Evolutionary conservation across 2,888 invertebrate genomes (phyloP), one percentile per base, ranked within the genome.

Genomic region (Meteorus cinctellus): DNA sequence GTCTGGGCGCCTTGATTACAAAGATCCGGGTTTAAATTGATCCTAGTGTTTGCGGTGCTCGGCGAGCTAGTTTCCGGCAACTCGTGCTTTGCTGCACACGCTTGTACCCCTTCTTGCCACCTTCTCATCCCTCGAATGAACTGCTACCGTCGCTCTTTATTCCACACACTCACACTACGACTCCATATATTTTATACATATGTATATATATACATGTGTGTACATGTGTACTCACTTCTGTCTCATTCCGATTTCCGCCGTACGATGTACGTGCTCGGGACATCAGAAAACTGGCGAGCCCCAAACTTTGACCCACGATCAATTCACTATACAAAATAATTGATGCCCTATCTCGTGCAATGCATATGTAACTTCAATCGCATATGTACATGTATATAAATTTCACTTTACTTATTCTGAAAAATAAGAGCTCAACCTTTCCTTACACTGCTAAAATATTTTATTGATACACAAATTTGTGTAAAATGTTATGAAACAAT

Each of bases 21-120:
- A 86, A 87, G 87, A 88, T 88, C 86, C 83, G 86, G 87, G 87
- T 86, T 88, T 84, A 88, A 89, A 89, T 86, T 85, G 86, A 85
- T 85, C 84, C 82, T 80, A 78, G 81, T 86, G 86, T 86, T 86
- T 86, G 83, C 85, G 80, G 82, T 84, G 79, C 76, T 72, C 72
- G 74, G 78, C 79, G 62, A 77, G 74, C 70, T 75, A 66, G 69
- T 74, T 70, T 48, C 65, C 67, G 65, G 76, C 36, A 68, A 78
- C 74, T 76, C 74, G 68, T 75, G 72, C 74, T 72, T 68, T 72
- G 59, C 78, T 48, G 45, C 41, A 69, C 67, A 72, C 68, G 68
- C 72, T 67, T 62, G 65, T 75, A 69, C 27, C 55, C 67, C 31
- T 63, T 24, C n/a, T 55, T 6, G 19, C 24, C 55, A 55, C 19